These are phyloP conservation scores for Haemorhous mexicanus DNA, from an alignment of 2,113 vertebrate species.

Conservation along the genomic window DNA sequence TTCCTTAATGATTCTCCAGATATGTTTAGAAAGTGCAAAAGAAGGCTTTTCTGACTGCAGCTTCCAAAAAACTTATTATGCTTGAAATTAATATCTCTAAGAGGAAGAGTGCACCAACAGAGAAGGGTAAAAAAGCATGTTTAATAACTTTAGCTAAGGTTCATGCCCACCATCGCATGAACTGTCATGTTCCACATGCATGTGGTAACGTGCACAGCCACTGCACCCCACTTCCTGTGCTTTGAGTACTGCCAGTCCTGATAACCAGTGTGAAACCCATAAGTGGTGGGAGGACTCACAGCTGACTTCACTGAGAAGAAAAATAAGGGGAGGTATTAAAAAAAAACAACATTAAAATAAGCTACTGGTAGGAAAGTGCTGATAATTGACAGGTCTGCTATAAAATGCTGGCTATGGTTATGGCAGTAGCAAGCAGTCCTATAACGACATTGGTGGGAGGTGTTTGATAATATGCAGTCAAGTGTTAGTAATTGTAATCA, in stretches of 20 bases:
- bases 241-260: not conserved
- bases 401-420: not conserved
- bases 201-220: not conserved
- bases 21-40: not conserved
- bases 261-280: not conserved
- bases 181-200: not conserved
- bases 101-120: not conserved
- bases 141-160: not conserved
- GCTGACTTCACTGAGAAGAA: not conserved
- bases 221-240: not conserved
- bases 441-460: not conserved
- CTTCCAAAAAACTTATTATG: not conserved
- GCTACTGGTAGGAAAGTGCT: not conserved
- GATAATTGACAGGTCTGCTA: not conserved
- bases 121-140: not conserved
- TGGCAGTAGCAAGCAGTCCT: not conserved
- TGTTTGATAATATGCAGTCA: not conserved
- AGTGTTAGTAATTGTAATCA: not conserved
- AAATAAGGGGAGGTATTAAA: not conserved
- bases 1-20: not conserved
- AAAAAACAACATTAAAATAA: not conserved
- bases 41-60: not conserved
- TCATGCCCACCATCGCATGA: not conserved
- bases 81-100: not conserved
- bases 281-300: not conserved